Evolutionary conservation across 2,888 invertebrate genomes (phyloP).

Genomic region (Harpagoxenus sublaevis): DNA sequence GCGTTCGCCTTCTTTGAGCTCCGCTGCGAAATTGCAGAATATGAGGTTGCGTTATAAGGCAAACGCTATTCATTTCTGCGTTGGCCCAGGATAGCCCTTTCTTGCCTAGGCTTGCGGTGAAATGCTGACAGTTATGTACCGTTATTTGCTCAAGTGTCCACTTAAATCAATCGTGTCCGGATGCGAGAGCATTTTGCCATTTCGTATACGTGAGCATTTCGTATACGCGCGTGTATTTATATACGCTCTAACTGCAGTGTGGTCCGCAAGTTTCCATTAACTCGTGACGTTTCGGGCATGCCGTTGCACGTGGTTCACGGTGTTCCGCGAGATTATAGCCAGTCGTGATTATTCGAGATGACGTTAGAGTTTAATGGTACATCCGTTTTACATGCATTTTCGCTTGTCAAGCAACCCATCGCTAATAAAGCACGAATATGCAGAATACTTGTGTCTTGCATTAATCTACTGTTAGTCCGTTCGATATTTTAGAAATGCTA

Average conservation of each 20-base stretch:
- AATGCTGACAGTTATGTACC: constrained; percentile 64
- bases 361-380: constrained; percentile 22
- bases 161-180: constrained; percentile 67
- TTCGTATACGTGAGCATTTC: neutral
- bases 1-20: constrained; percentile 25
- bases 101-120: constrained; percentile 43
- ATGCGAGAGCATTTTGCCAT: constrained; percentile 18
- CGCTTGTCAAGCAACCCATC: neutral
- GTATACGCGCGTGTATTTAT: constrained; percentile 8
- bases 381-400: constrained; percentile 13
- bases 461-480: neutral
- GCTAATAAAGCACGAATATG: neutral
- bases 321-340: neutral
- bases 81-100: constrained; percentile 20
- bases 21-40: constrained; percentile 56
- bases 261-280: constrained; percentile 20
- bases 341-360: constrained; percentile 22
- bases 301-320: constrained; percentile 20
- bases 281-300: constrained; percentile 16
- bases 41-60: constrained; percentile 57
- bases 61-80: constrained; percentile 52
- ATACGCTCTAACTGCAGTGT: neutral
- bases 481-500: neutral
- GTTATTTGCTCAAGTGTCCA: constrained; percentile 59
- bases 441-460: neutral